phyloP scores from a whole-genome alignment of 2,888 invertebrate species.

The Dasypogon diadema region DNA sequence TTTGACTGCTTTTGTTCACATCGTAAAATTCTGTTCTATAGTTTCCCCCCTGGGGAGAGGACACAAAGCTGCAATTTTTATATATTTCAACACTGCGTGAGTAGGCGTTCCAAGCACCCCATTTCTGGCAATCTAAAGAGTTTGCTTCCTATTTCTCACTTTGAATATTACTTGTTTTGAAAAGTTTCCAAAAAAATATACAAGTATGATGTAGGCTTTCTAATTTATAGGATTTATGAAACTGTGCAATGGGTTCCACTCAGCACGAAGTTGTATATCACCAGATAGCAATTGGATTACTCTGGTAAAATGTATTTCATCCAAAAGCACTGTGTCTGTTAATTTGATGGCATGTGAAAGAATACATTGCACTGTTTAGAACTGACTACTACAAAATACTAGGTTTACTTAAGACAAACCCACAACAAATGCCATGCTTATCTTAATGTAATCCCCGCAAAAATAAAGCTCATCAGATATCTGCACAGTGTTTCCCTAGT shows the following conservation, averaged over 20 bases:
- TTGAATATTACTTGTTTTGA: slow-evolving; percentile 29
- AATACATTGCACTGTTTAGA: too few relatives aligned
- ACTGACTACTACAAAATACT: too few relatives aligned
- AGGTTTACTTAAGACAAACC: too few relatives aligned
- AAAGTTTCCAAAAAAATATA: slow-evolving; percentile 26
- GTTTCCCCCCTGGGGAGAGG: background rate
- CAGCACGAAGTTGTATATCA: background rate
- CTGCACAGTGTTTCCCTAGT: too few relatives aligned
- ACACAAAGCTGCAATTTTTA: slow-evolving; percentile 9
- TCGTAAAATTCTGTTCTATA: background rate
- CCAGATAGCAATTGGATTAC: too few relatives aligned
- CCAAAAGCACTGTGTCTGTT: too few relatives aligned
- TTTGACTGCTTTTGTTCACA: slow-evolving; percentile 11
- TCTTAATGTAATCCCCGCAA: too few relatives aligned
- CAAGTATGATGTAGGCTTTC: background rate
- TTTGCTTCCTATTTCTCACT: slow-evolving; percentile 10
- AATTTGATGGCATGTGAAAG: too few relatives aligned
- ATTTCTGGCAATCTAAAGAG: background rate
- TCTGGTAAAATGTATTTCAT: too few relatives aligned
- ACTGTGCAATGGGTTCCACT: background rate
- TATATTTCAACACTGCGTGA: slow-evolving; percentile 28
- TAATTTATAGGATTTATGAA: slow-evolving; percentile 26
- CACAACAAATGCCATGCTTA: too few relatives aligned
- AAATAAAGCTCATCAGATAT: too few relatives aligned
- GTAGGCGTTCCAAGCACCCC: slow-evolving; percentile 2